Evolutionary conservation across 1,140 invertebrate genomes (phyloP).

Genomic region (Drosophila bocqueti): DNA sequence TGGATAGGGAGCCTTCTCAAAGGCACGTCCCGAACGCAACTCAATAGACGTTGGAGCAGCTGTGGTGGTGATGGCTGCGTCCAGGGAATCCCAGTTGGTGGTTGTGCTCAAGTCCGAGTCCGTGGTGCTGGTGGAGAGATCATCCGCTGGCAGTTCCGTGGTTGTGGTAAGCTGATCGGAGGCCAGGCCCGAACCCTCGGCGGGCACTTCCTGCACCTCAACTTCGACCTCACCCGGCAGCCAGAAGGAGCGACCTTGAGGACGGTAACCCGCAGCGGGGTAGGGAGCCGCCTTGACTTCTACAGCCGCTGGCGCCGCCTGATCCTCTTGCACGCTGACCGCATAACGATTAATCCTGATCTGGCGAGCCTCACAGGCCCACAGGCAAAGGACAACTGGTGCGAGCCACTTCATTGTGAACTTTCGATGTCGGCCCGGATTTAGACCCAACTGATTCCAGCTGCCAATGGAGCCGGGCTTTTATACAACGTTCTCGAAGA

Average conservation of each 20-base stretch:
- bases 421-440: constrained; percentile 36
- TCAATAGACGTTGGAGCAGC: constrained; percentile 20
- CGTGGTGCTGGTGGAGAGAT: constrained; percentile 53
- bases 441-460: constrained; percentile 60
- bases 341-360: constrained; percentile 75
- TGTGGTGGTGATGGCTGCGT: constrained; percentile 44
- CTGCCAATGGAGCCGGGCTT: constrained; percentile 45
- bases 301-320: constrained; percentile 23
- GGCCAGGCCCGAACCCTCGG: constrained; percentile 31
- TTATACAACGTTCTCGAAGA: constrained; percentile 77
- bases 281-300: constrained; percentile 61
- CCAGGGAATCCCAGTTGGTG: constrained; percentile 31
- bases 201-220: constrained; percentile 4
- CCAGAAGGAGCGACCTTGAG: constrained; percentile 63
- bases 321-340: constrained; percentile 69
- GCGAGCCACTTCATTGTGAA: constrained; percentile 53
- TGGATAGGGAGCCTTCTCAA: constrained; percentile 66
- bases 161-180: constrained; percentile 45
- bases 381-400: constrained; percentile 36
- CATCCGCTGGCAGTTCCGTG: constrained; percentile 54
- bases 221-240: constrained; percentile 54
- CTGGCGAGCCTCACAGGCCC: constrained; percentile 55
- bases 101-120: constrained; percentile 64
- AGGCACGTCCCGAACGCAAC: constrained; percentile 42
- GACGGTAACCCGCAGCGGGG: constrained; percentile 65